These are phyloP conservation scores for Chinchilla lanigera DNA, from an alignment of 2,113 vertebrate genomes.

Conservation along the genomic window DNA sequence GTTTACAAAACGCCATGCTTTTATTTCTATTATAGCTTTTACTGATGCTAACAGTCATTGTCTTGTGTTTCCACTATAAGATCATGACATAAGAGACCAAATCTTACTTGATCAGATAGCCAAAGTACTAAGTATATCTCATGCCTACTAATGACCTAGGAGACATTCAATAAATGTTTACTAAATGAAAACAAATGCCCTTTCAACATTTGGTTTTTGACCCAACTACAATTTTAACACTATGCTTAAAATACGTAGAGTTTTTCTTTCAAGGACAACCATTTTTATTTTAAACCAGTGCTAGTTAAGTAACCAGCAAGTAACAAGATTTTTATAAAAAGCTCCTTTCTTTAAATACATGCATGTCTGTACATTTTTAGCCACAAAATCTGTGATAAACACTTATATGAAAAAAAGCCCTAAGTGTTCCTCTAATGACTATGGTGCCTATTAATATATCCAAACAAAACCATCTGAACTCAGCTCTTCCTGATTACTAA, in stretches of 20 bases:
- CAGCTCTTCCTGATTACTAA: constrained; percentile 16
- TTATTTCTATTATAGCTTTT: not conserved
- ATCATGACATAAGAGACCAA: not conserved
- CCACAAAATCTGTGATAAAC: constrained; percentile 33
- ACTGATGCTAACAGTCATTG: not conserved
- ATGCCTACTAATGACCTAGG: not conserved
- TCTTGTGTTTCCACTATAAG: not conserved
- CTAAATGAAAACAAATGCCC: not conserved
- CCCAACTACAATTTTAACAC: constrained; percentile 13
- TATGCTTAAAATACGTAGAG: not conserved
- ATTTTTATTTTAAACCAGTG: constrained; percentile 50
- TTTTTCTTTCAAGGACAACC: not conserved
- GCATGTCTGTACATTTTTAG: not conserved
- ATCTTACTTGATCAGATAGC: not conserved
- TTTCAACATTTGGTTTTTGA: constrained; percentile 28
- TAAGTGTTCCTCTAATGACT: not conserved
- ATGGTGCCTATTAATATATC: not conserved
- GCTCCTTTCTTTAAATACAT: not conserved
- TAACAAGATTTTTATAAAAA: not conserved
- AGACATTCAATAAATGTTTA: constrained; percentile 15
- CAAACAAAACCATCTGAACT: constrained; percentile 8
- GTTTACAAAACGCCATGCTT: not conserved
- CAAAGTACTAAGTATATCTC: constrained; percentile 14
- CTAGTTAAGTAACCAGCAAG: constrained; percentile 8
- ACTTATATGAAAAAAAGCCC: constrained; percentile 18